These are phyloP conservation scores for Thamnophis elegans DNA, from an alignment of 2,797 vertebrate species.

Conservation along the genomic window DNA sequence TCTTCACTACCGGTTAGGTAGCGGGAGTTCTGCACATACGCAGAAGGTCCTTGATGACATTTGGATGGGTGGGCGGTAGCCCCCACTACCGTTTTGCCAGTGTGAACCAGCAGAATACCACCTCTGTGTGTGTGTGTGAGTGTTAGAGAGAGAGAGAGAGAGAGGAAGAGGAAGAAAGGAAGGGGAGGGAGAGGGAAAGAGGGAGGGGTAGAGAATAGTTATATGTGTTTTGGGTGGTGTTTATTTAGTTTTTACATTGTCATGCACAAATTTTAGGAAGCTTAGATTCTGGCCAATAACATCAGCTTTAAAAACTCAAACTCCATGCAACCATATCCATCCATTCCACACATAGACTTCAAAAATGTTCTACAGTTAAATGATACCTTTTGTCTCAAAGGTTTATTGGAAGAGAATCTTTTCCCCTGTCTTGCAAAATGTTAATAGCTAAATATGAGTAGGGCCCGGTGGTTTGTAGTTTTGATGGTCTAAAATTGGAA, in stretches of 20 bases:
- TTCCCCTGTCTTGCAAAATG: neutral
- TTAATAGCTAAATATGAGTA: neutral
- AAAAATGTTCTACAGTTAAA: neutral
- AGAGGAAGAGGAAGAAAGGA: too few species aligned
- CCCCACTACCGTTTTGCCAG: too few species aligned
- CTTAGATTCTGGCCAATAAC: neutral
- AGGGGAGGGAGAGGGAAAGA: too few species aligned
- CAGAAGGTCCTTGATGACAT: too few species aligned
- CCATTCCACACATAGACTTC: neutral
- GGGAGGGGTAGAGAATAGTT: neutral
- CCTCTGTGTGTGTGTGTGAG: too few species aligned
- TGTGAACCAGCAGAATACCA: too few species aligned
- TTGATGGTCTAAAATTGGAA: constrained; percentile 50
- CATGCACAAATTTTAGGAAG: neutral
- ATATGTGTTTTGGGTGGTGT: constrained; percentile 39
- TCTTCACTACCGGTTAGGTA: too few species aligned
- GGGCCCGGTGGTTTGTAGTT: neutral
- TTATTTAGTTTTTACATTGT: constrained; percentile 18
- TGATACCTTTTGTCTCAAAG: neutral
- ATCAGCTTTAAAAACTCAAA: neutral
- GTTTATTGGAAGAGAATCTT: neutral
- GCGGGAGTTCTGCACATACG: too few species aligned
- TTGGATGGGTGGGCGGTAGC: too few species aligned
- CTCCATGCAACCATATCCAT: neutral
- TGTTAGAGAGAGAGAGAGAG: neutral